Conservation (phyloP, 1,140 invertebrate genomes). For the Habropoda laboriosa region DNA sequence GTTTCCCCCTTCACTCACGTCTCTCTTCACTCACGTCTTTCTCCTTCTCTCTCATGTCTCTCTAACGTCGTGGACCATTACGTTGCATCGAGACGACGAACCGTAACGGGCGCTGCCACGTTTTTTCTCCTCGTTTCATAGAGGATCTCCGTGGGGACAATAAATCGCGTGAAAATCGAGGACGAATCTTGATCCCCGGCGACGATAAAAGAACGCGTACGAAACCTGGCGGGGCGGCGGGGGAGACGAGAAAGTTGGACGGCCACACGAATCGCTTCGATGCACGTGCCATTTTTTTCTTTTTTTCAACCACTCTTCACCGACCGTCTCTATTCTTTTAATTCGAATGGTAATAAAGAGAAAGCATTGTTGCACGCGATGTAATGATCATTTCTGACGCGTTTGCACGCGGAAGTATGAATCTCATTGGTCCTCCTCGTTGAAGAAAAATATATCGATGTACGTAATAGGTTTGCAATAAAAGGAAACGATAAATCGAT, state of each 20-base stretch:
- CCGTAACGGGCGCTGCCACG: slow-evolving; percentile 21
- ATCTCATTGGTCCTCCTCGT: background rate
- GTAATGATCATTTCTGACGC: background rate
- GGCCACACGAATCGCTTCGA: too few relatives aligned
- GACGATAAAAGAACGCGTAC: slow-evolving; percentile 22
- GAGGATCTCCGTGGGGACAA: slow-evolving; percentile 2
- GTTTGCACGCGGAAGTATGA: background rate
- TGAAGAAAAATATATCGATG: background rate
- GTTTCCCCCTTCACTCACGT: too few relatives aligned
- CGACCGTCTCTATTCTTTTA: background rate
- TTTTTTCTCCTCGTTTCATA: slow-evolving; percentile 29
- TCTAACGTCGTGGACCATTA: slow-evolving; percentile 17
- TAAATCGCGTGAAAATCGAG: slow-evolving; percentile 26
- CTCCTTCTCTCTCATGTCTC: background rate
- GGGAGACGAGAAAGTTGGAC: background rate
- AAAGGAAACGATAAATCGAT: background rate
- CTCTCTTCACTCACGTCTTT: too few relatives aligned
- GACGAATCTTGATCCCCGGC: slow-evolving; percentile 24
- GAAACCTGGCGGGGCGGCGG: too few relatives aligned
- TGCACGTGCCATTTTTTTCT: background rate
- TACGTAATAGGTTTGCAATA: background rate
- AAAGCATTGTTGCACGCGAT: background rate
- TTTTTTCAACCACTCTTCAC: too few relatives aligned
- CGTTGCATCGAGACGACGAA: slow-evolving; percentile 7
- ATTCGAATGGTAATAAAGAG: background rate